Evolutionary conservation across 2,797 vertebrate species (phyloP).

Genomic region (Euphonia xanthogaster): DNA sequence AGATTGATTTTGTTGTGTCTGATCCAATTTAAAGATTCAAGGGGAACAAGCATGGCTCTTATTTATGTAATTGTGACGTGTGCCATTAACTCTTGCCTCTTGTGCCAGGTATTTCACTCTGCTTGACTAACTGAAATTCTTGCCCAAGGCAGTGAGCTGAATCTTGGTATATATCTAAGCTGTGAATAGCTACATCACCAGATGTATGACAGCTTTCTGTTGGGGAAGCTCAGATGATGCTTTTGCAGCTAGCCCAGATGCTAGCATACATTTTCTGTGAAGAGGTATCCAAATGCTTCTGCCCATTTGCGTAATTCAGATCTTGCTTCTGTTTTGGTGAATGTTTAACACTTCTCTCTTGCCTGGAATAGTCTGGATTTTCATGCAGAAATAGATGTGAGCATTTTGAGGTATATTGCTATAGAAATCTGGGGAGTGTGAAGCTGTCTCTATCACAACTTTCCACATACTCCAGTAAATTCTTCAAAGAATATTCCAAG

Average conservation of each 20-base stretch:
- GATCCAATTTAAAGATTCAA: background rate
- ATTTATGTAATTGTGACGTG: background rate
- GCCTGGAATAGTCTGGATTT: background rate
- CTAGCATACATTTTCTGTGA: background rate
- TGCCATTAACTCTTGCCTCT: background rate
- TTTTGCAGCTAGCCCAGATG: background rate
- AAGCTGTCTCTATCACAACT: background rate
- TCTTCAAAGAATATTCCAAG: background rate
- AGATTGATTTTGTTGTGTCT: background rate
- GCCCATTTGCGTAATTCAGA: background rate
- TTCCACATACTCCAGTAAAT: background rate
- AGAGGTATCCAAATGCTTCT: background rate
- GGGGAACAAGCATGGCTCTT: background rate
- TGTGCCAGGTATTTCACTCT: background rate
- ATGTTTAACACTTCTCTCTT: background rate
- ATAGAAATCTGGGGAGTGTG: background rate
- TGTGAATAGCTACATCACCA: background rate
- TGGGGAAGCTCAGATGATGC: background rate
- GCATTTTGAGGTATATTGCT: background rate
- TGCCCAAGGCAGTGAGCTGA: background rate
- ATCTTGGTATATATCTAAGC: background rate
- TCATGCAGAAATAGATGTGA: background rate
- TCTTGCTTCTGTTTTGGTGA: slow-evolving; percentile 4
- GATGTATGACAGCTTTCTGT: background rate
- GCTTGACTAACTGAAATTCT: background rate